Evolutionary conservation across 2,113 vertebrate genomes (phyloP), one percentile per base, ranked within the genome.

Genomic region (Macquaria australasica): DNA sequence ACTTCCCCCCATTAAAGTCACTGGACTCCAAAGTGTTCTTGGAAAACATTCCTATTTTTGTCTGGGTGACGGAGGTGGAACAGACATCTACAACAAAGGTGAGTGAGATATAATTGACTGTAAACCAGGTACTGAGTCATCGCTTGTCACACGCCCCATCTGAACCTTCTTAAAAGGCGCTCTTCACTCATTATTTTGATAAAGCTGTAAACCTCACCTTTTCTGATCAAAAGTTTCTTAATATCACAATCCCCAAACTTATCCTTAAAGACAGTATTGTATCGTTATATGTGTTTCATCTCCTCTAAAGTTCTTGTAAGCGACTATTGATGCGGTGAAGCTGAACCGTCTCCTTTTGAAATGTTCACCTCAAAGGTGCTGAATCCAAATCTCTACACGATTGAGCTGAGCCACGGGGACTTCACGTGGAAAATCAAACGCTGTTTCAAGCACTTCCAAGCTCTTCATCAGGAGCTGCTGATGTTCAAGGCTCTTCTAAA

Each of bases 401-500:
- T 83, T 62, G 93, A 95, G 86, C 88, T 87, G 87, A 92, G 90
- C 88, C 91, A 84, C 37, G n/a, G 92, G 84, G 90, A 90, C 87
- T 94, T 95, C 82, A 89, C 59, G 5, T 91, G 89, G 88, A 89
- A 94, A 94, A 94, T 95, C 91, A 95, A 95, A 92, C 66, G 68
- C 34, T 41, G 89, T 87, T 94, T 95, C 78, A 94, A 94, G 76
- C 93, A 91, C 88, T 94, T 92, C 82, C 91, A 89, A 92, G 82
- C 89, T 71, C 91, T 95, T 84, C 82, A 93, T 89, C 89, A 89
- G 88, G 84, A 93, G 85, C 85, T 88, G 83, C 90, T 89, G 76
- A 95, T 94, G 90, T 95, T 95, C 93, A 94, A 92, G 87, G 92
- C 89, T 78, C 82, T 79, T 84, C 88, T 91, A 78, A 95, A 92